These are phyloP conservation scores for Brenthis daphne DNA, from an alignment of 2,888 invertebrate genomes.

Conservation along the genomic window DNA sequence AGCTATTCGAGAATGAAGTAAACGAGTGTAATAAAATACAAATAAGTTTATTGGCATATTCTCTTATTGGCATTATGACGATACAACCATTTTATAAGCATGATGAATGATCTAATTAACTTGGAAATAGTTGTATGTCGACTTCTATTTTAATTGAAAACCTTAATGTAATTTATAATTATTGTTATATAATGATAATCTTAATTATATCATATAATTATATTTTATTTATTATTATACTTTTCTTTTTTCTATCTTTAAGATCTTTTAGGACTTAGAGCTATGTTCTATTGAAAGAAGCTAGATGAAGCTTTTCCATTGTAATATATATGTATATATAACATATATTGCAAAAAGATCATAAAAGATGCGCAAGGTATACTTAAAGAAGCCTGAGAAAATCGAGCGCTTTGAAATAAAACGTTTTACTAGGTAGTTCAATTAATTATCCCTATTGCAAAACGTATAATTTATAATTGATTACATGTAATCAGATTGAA, in stretches of 20 bases:
- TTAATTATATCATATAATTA: no score
- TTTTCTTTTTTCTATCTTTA: no score
- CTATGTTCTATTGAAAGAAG: no score
- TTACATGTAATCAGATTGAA: conserved; percentile 4
- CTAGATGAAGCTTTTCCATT: no score
- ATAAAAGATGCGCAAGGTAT: no score
- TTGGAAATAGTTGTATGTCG: background rate
- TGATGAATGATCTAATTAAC: conserved; percentile 15
- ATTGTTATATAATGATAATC: background rate
- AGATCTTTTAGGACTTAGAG: no score
- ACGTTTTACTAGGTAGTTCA: background rate
- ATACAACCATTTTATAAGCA: background rate
- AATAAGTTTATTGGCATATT: background rate
- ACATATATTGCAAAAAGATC: no score
- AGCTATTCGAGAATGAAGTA: background rate
- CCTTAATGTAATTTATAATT: background rate
- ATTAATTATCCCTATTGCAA: conserved; percentile 8
- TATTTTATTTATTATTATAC: no score
- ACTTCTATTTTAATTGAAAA: background rate
- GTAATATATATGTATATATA: no score
- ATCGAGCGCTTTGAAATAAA: no score
- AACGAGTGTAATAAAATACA: background rate
- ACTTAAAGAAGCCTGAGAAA: no score
- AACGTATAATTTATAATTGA: conserved; percentile 9
- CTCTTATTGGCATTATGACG: background rate